Conservation (phyloP, 2,797 vertebrate species). For the Rhinella marina region DNA sequence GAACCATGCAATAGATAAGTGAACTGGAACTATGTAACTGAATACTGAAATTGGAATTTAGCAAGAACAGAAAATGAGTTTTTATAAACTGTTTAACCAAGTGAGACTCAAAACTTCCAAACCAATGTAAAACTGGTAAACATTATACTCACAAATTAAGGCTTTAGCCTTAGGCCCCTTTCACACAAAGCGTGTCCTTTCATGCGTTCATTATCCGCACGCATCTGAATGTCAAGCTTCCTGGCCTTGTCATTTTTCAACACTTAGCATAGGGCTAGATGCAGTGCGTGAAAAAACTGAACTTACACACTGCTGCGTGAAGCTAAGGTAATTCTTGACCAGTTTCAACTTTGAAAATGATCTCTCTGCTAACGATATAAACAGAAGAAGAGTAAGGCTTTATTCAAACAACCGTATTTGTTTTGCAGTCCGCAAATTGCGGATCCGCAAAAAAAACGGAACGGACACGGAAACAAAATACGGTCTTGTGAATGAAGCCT, state of each 20-base stretch:
- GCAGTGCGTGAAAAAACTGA: too few relatives aligned
- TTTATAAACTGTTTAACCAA: background rate
- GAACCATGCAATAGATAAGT: background rate
- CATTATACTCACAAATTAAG: conserved; percentile 9
- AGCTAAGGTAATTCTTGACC: background rate
- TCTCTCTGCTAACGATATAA: background rate
- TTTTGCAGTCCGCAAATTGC: too few relatives aligned
- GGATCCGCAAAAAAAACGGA: too few relatives aligned
- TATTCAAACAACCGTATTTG: too few relatives aligned
- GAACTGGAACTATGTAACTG: background rate
- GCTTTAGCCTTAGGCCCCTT: too few relatives aligned
- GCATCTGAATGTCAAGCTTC: background rate
- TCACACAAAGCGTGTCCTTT: too few relatives aligned
- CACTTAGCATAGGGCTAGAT: background rate
- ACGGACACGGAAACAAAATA: too few relatives aligned
- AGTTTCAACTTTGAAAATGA: background rate
- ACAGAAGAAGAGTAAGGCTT: too few relatives aligned
- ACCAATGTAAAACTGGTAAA: background rate
- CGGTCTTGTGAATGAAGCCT: too few relatives aligned
- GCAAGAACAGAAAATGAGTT: background rate
- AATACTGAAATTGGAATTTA: too few relatives aligned
- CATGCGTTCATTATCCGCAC: too few relatives aligned
- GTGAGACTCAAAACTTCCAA: background rate
- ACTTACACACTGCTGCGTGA: too few relatives aligned
- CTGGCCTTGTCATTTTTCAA: background rate